These are phyloP conservation scores for Lophochroa leadbeateri DNA, from an alignment of 2,113 vertebrate genomes.

Conservation along the genomic window DNA sequence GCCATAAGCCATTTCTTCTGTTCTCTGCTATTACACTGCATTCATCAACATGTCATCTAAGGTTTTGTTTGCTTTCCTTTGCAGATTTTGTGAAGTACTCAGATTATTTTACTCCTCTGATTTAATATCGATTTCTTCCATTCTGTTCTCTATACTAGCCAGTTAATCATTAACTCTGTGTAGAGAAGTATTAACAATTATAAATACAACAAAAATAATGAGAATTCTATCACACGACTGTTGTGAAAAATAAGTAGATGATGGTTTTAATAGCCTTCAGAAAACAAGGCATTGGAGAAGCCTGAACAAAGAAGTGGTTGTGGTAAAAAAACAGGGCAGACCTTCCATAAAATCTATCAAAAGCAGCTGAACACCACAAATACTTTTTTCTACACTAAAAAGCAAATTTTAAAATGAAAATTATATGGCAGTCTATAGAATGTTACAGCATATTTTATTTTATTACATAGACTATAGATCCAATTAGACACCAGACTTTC, in stretches of 20 bases:
- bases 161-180: neutral
- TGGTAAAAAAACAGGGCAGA: neutral
- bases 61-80: neutral
- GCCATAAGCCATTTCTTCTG: neutral
- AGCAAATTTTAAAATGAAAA: neutral
- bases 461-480: neutral
- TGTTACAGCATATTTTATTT: neutral
- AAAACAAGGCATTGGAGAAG: neutral
- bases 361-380: neutral
- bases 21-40: neutral
- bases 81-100: neutral
- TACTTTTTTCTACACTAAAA: neutral
- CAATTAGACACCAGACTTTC: neutral
- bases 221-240: neutral
- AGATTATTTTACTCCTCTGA: neutral
- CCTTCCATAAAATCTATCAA: neutral
- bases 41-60: neutral
- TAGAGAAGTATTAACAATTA: neutral
- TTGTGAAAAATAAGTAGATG: neutral
- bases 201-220: neutral
- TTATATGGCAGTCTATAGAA: neutral
- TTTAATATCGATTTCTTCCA: constrained; percentile 23
- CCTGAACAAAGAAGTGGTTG: neutral
- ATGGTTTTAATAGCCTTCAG: neutral
- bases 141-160: neutral